Evolutionary conservation across 1,140 invertebrate species (phyloP), one percentile per base, ranked within the genome.

Genomic region (Drosophila simulans): DNA sequence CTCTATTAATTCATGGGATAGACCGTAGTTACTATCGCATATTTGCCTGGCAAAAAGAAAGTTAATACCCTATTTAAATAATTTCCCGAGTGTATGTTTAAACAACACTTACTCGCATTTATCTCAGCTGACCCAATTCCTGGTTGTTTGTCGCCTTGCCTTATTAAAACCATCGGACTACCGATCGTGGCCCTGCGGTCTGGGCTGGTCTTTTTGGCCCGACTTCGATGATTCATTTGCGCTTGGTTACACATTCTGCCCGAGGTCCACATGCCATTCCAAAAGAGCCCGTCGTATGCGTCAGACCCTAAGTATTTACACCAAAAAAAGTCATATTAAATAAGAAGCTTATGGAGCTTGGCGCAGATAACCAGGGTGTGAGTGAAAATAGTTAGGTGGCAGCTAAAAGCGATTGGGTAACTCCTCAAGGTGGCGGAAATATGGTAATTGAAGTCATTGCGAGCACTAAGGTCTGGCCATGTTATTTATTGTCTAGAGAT

Each of bases 61-160:
- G 27, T 31, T 1, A 2, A 27, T 0, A 27, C 1, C 5, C 27
- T 27, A 27, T 27, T 25, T n/a, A 17, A 34, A 35, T 46, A 42
- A 34, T 31, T 64, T 7, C 48, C 13, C 1, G 0, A 65, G 45
- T 72, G 68, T 52, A 49, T 73, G n/a, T 45, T 63, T 74, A 74
- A 74, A 37, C 57, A 70, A 63, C 48, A 71, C 60, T 80, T 74
- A 85, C 59, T 31, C 60, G 73, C 60, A 83, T 83, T 88, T 89
- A 88, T 89, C 83, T 88, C 77, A 69, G 63, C 68, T 84, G 84
- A 89, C 84, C 84, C 73, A 88, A 89, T 89, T 88, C 71, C 22
- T 22, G 55, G 42, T 37, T 37, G 58, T 76, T 59, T 82, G 74
- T 83, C 74, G 70, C 57, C 60, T 45, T 77, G 79, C 71, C 80